Conservation (phyloP, 2,113 vertebrate species). For the Pseudonaja textilis region DNA sequence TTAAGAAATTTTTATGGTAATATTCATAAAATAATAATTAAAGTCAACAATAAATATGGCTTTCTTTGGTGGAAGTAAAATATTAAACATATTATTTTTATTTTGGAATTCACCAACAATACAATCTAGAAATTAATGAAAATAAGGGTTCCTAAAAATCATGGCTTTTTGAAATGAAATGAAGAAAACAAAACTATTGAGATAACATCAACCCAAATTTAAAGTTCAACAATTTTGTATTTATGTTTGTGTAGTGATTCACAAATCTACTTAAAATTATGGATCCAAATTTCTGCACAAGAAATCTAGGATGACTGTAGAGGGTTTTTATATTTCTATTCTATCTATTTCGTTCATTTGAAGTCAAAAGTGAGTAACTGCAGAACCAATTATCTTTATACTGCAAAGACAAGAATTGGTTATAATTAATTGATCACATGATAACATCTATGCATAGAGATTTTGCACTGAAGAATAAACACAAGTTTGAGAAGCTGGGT, state of each 20-base stretch:
- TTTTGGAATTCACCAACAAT: neutral
- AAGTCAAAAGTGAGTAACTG: neutral
- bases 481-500: neutral
- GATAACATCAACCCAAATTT: neutral
- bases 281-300: neutral
- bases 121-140: neutral
- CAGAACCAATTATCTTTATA: neutral
- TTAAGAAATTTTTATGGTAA: neutral
- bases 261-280: neutral
- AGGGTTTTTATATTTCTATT: neutral
- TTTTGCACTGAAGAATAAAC: neutral
- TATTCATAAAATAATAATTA: neutral
- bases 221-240: neutral
- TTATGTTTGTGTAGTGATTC: neutral
- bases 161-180: neutral
- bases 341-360: neutral
- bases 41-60: neutral
- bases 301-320: neutral
- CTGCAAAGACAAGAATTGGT: neutral
- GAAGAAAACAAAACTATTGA: neutral
- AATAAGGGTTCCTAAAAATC: neutral
- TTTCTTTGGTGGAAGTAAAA: neutral
- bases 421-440: neutral
- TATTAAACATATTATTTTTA: neutral
- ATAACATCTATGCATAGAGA: neutral